Conservation (phyloP, 2,888 invertebrate species). For the Watsonalla binaria region DNA sequence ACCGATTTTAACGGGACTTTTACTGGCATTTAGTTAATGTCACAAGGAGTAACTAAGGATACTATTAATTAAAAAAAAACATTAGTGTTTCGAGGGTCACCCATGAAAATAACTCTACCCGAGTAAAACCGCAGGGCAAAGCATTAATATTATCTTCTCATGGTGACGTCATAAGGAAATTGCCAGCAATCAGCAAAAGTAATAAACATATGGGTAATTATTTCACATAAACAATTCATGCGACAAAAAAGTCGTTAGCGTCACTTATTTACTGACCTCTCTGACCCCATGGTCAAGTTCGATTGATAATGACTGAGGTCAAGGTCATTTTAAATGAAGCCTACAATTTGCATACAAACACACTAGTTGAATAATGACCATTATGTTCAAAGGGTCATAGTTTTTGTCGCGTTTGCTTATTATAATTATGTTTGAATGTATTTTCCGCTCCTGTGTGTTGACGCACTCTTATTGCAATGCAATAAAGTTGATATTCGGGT, state of each 20-base stretch:
- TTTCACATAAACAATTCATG: neutral
- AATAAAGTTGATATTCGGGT: neutral
- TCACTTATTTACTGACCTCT: constrained; percentile 33
- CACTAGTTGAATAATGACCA: constrained; percentile 56
- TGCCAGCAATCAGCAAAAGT: constrained; percentile 1
- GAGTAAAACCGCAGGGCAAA: no score
- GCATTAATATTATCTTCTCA: no score
- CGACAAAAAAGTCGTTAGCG: constrained; percentile 40
- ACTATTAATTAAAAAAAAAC: no score
- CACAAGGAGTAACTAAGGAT: no score
- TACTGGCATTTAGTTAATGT: no score
- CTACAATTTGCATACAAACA: constrained; percentile 67
- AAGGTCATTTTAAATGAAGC: constrained; percentile 39
- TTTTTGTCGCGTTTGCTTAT: constrained; percentile 47
- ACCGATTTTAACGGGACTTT: no score
- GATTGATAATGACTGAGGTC: constrained; percentile 63
- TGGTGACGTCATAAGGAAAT: constrained; percentile 14
- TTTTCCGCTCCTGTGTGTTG: neutral
- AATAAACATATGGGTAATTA: neutral
- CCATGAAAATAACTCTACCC: no score
- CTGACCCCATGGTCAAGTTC: constrained; percentile 68
- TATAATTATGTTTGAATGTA: constrained; percentile 3
- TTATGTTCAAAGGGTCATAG: constrained; percentile 43
- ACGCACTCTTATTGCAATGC: neutral
- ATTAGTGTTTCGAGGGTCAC: no score